Evolutionary conservation across 2,113 vertebrate species (phyloP), one percentile per base, ranked within the genome.

Genomic region (Bombycilla garrulus): DNA sequence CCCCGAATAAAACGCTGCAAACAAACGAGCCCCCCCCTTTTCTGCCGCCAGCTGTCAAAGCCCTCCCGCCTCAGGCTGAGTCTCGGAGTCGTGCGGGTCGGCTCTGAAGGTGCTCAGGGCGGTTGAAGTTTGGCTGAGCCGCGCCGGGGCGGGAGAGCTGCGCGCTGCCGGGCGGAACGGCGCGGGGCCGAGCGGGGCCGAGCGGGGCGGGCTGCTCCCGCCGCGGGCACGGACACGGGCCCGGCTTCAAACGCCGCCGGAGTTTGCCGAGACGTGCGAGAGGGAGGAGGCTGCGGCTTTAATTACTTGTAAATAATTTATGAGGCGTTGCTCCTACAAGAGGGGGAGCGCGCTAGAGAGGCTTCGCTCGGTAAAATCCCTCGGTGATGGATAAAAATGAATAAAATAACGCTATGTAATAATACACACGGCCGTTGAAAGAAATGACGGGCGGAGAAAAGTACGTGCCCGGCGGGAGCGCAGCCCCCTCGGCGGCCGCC

Each of bases 221-320:
- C 80, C 71, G 77, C 50, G 61, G 72, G 23, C 70, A 16, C 8
- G 29, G 56, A 33, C 86, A 25, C 57, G 65, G 88, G 80, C 83
- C 88, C 77, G 84, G 84, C 90, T 93, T 73, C 84, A 29, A 71
- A 82, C 83, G 26, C 54, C 57, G 84, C 72, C 74, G 54, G 90
- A 94, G 91, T 93, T 94, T 83, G 95, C 71, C 51, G 93, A 96
- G 93, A 81, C 86, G 89, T 53, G 86, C 66, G 74, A 70, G 79
- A 78, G 83, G 95, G 95, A 87, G 95, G 92, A 89, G 96, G 95
- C 96, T 95, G 90, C 94, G 70, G 91, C 87, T 97, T 95, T 94
- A 95, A 81, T 93, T 71, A 91, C 96, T 97, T 97, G 97, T 97
- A 97, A 97, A 98, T 98, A 97, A 98, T 97, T 92, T 94, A 97